Evolutionary conservation across 2,797 vertebrate genomes (phyloP), one percentile per base, ranked within the genome.

Genomic region (Cyclura pinguis): DNA sequence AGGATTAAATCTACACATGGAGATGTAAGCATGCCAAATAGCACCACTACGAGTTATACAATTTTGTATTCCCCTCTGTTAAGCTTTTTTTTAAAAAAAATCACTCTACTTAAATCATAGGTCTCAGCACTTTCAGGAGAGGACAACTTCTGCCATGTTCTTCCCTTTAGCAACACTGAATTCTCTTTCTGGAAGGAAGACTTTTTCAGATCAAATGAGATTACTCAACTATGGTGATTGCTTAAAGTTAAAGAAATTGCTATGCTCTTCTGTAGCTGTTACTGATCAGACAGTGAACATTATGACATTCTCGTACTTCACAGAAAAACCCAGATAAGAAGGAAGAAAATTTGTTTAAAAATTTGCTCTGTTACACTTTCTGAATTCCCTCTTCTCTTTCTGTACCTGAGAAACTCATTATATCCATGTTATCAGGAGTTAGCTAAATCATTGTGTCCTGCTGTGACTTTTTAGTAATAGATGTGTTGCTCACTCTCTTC

Each of bases 311-410:
- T 69, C 55, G n/a, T 69, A 57, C 89, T 69, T 50, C 92, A 89
- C 0, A 92, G 76, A 89, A 90, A 93, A 92, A 64, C 38, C 38
- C 62, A 77, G 35, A 76, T 22, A 76, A 24, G 76, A 59, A 47
- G 1, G 3, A 3, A 69, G 86, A 84, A 57, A 85, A 72, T 94
- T 93, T 77, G 27, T 86, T 27, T 27, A 64, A 67, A 91, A 89
- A 93, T 84, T 91, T 77, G 27, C n/a, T 76, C 91, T 32, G 6
- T 94, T 93, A 84, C 86, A 85, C 84, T 13, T 47, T 90, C 86
- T 91, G 59, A 92, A 80, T 87, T 42, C 9, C 22, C 32, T 57
- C 32, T 90, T 92, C n/a, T 59, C 16, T 91, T 93, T 85, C 52
- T 84, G 47, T 9, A 91, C 18, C 4, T 47, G 90, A 91, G 27